These are phyloP conservation scores for Morpho helenor DNA, from an alignment of 2,888 invertebrate species.

Conservation along the genomic window DNA sequence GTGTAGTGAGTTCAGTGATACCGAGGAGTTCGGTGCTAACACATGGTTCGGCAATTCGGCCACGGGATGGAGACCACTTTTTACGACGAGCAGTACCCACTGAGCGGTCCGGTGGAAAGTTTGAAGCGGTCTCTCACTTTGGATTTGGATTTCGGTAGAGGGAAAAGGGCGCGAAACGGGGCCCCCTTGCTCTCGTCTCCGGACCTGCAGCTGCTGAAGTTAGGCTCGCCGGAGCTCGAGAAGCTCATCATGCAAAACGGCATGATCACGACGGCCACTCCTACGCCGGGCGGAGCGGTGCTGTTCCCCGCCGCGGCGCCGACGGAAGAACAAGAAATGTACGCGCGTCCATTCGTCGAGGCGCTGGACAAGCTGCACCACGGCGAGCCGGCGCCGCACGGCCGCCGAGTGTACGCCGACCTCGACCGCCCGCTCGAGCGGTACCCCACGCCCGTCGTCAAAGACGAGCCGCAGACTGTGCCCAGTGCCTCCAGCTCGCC, in stretches of 20 bases:
- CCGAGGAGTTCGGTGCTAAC: conserved; percentile 64
- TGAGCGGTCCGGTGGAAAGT: conserved; percentile 80
- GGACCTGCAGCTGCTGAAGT: conserved; percentile 90
- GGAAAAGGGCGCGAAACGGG: conserved; percentile 64
- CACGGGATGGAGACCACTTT: conserved; percentile 84
- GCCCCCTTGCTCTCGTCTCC: conserved; percentile 88
- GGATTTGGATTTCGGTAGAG: conserved; percentile 77
- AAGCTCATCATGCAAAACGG: conserved; percentile 88
- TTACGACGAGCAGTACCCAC: conserved; percentile 82
- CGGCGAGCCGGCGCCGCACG: conserved; percentile 78
- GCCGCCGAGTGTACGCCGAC: conserved; percentile 81
- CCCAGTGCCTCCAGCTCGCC: conserved; percentile 86
- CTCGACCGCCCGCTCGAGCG: conserved; percentile 79
- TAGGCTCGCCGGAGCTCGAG: conserved; percentile 94
- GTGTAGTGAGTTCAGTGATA: conserved; percentile 73
- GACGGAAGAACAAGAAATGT: conserved; percentile 94
- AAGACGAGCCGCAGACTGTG: conserved; percentile 96
- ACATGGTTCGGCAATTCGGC: conserved; percentile 83
- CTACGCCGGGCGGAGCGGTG: conserved; percentile 83
- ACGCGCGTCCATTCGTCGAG: conserved; percentile 93
- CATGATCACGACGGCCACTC: conserved; percentile 85
- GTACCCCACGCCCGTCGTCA: conserved; percentile 80
- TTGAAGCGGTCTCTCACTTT: conserved; percentile 90
- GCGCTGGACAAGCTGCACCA: conserved; percentile 92
- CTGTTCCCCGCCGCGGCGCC: conserved; percentile 74